Base-by-base conservation (phyloP, 2,113 vertebrate species). In the Puma concolor region DNA sequence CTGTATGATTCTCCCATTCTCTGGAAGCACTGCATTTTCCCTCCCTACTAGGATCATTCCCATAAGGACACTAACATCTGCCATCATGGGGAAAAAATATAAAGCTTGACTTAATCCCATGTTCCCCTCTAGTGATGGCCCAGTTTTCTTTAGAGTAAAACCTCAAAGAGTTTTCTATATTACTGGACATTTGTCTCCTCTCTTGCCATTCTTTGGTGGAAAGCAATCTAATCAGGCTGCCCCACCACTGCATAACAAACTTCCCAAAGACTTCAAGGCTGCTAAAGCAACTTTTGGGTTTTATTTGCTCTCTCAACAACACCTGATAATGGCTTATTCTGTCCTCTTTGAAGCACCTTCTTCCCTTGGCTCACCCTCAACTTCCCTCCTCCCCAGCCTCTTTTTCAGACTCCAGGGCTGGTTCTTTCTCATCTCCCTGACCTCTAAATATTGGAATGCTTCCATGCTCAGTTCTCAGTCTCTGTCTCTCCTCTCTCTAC, bases 241-340 rank as follows among this genome's bases (percentile, higher is more conserved):
- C 29, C 10, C 27, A 41, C 13, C 5, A 8, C 31, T 19, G 11
- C 29, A 38, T 5, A 66, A 66, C 13, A 52, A 85, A 94, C 72
- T 36, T 86, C 66, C 36, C 79, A 41, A 80, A 86, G 60, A 74
- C 29, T 81, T 67, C 71, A 74, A 4, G 36, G 74, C 36, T 87
- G 27, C 54, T 74, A 71, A 83, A 44, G 33, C 44, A 36, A 50
- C 9, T 31, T n/a, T 77, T 21, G 52, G 38, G 38, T 19, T 38
- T 88, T 38, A 64, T 17, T 63, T 91, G 86, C 36, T 82, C 38
- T 91, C 63, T 88, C 74, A 87, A 67, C 80, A 94, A 66, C 79
- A 89, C 60, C 27, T 50, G 52, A 14, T 23, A 50, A n/a, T 5
- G 69, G 72, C 66, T 67, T 29, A 72, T 27, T 91, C 44, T 21